Evolutionary conservation across 2,888 invertebrate genomes (phyloP).

Genomic region (Cheilosia vulpina): DNA sequence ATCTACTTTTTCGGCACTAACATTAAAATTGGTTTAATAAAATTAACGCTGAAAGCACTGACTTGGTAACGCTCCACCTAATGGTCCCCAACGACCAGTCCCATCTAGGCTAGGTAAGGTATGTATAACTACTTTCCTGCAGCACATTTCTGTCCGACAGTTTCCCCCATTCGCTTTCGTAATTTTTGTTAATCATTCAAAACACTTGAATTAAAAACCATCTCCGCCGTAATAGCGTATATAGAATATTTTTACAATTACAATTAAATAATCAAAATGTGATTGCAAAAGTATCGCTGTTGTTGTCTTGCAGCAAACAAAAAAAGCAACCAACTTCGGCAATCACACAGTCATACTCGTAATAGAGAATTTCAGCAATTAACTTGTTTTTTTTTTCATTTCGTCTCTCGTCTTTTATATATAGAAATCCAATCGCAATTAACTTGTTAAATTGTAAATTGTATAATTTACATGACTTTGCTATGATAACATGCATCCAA

Average conservation of each 20-base stretch:
- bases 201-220: not conserved
- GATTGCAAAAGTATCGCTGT: constrained; percentile 18
- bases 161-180: not conserved
- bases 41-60: too few relatives aligned
- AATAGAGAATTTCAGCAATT: constrained; percentile 60
- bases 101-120: too few relatives aligned
- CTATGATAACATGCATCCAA: constrained; percentile 65
- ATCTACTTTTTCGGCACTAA: too few relatives aligned
- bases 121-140: too few relatives aligned
- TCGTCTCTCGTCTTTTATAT: not conserved
- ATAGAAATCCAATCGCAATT: constrained; percentile 53
- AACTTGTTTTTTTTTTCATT: constrained; percentile 32
- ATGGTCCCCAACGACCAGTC: too few relatives aligned
- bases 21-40: too few relatives aligned
- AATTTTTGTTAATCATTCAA: not conserved
- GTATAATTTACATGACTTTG: constrained; percentile 72
- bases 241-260: constrained; percentile 18
- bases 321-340: constrained; percentile 10
- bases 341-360: constrained; percentile 12
- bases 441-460: constrained; percentile 71
- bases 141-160: too few relatives aligned
- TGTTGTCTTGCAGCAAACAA: constrained; percentile 17
- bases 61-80: too few relatives aligned
- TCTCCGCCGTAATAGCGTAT: not conserved
- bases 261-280: constrained; percentile 48